Evolutionary conservation across 2,113 vertebrate genomes (phyloP), one percentile per base, ranked within the genome.

Genomic region (Typhlomys cinereus): DNA sequence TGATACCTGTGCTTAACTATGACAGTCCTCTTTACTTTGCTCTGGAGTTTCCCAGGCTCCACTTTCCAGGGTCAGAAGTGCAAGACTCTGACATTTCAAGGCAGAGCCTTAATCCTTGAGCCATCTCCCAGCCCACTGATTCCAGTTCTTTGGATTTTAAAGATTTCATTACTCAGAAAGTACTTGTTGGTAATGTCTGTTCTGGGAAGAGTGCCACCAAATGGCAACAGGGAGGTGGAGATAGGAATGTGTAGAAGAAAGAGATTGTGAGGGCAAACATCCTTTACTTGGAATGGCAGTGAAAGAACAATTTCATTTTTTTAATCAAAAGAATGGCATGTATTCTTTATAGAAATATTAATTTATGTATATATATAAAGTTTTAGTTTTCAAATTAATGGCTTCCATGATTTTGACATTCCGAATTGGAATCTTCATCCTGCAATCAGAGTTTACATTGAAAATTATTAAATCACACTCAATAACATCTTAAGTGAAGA

Each of bases 401-500:
- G 34, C 81, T 83, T 89, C 46, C 27, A 13, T 84, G 41, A 73
- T n/a, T 85, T 86, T 64, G 54, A 23, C 75, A 64, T 92, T 88
- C 90, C 44, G 88, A 36, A 88, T 81, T 88, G 95, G 8, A 89
- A 89, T 25, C 74, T 59, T 85, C 39, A 85, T 69, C 34, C 84
- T 91, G 67, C 0, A 39, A 62, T 70, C 52, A 70, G 39, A 27
- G 71, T 74, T 90, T 85, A 46, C 44, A 69, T 34, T 66, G 88
- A 81, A 41, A 80, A 18, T 84, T 93, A 64, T 64, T 88, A 87
- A 89, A 44, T 18, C 70, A 64, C 23, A 54, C 76, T 61, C 62
- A 87, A 2, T 74, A 31, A 71, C 29, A 57, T 66, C 4, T n/a
- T 64, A 18, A 34, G 11, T 50, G 34, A 94, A 80, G 57, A 88